Conservation (phyloP, 2,113 vertebrate genomes). For the Buteo buteo region DNA sequence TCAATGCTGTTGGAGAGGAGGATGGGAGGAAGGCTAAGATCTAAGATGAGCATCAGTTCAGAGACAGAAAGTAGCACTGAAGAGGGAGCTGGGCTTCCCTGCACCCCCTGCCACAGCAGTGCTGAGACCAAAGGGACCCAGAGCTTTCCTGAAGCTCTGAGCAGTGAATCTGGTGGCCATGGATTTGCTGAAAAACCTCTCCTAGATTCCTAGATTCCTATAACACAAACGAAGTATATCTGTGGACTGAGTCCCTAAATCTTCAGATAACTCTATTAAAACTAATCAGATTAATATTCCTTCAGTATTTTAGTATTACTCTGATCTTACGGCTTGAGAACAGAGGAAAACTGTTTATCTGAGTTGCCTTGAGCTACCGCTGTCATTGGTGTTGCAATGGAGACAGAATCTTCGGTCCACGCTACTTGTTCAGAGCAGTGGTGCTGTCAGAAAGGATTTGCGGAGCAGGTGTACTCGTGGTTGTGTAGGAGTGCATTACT, state of each 20-base stretch:
- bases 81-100: not conserved
- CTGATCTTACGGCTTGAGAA: not conserved
- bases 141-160: not conserved
- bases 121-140: not conserved
- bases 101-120: not conserved
- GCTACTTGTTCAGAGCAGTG: not conserved
- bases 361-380: not conserved
- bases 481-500: not conserved
- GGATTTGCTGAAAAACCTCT: not conserved
- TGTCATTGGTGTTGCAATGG: not conserved
- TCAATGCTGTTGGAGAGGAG: not conserved
- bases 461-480: not conserved
- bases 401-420: not conserved
- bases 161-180: not conserved
- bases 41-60: not conserved
- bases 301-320: not conserved
- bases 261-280: not conserved
- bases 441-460: slow-evolving; percentile 9
- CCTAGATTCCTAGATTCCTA: not conserved
- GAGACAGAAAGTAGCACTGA: not conserved
- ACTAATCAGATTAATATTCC: not conserved
- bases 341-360: not conserved
- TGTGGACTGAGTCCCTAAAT: not conserved
- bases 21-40: not conserved
- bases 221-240: not conserved